phyloP scores from a whole-genome alignment of 2,888 invertebrate genomes.

The Platypus cylindrus region DNA sequence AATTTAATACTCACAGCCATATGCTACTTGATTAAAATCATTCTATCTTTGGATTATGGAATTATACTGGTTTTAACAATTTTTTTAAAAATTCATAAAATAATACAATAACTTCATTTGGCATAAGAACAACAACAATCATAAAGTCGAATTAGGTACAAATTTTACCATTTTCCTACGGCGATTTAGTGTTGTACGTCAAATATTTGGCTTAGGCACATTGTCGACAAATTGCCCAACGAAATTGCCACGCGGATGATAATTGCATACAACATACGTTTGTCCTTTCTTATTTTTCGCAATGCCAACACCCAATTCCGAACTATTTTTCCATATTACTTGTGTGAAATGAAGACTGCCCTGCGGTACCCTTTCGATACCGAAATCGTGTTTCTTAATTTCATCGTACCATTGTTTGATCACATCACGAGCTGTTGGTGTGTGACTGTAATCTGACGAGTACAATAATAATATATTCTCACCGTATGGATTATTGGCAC shows the following conservation, averaged over 20 bases:
- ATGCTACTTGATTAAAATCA: no score
- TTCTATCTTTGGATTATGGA: no score
- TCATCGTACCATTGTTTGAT: constrained; percentile 49
- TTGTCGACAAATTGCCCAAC: constrained; percentile 57
- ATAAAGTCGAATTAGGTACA: no score
- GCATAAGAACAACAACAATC: no score
- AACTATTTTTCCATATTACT: constrained; percentile 57
- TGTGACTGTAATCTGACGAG: constrained; percentile 41
- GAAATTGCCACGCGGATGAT: constrained; percentile 71
- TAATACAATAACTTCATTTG: no score
- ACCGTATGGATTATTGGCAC: constrained; percentile 50
- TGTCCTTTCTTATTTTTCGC: constrained; percentile 62
- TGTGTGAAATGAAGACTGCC: constrained; percentile 38
- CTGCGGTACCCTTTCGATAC: constrained; percentile 41
- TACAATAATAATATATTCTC: constrained; percentile 46
- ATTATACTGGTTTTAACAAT: no score
- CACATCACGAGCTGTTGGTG: constrained; percentile 41
- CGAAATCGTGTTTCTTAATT: constrained; percentile 40
- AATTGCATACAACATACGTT: constrained; percentile 75
- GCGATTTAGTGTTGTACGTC: constrained; percentile 16
- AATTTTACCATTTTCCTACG: constrained; percentile 10
- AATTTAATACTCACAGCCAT: no score
- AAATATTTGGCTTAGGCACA: constrained; percentile 43
- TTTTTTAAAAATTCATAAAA: no score
- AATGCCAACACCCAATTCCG: constrained; percentile 57